A percentile compares a stretch with the other conserved stretches of the same genome.
Evolutionary conservation across 92 coral and sea anemone genomes (phyloP).

Genomic region (Porites evermanni): DNA sequence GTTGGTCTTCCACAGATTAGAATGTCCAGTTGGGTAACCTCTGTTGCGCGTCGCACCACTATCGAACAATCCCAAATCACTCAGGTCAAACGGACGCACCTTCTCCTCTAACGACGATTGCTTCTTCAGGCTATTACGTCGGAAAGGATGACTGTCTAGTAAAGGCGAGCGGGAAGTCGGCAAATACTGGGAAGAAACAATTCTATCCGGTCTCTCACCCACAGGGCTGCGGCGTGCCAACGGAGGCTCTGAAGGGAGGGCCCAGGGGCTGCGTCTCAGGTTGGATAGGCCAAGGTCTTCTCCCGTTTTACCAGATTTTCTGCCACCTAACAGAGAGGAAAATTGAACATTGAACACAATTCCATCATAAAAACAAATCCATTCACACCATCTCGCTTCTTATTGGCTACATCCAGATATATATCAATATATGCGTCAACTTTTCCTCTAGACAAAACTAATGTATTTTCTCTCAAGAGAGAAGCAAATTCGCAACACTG

Average conservation of each 20-base stretch:
- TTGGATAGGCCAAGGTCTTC: slow-evolving; percentile 52
- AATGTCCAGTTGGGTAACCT: slow-evolving; percentile 41
- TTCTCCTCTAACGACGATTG: slow-evolving; percentile 31
- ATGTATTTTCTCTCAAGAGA: neutral
- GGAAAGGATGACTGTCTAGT: slow-evolving; percentile 71
- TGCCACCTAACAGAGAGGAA: slow-evolving; percentile 1
- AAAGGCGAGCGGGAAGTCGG: slow-evolving; percentile 71
- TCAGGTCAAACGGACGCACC: slow-evolving; percentile 55
- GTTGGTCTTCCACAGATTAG: slow-evolving; percentile 27
- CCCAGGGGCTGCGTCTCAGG: slow-evolving; percentile 78
- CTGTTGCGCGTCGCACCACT: slow-evolving; percentile 46
- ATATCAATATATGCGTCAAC: neutral
- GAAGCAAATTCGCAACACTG: neutral
- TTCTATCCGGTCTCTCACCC: slow-evolving; percentile 51
- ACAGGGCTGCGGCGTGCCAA: slow-evolving; percentile 47
- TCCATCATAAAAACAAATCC: neutral
- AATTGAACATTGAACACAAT: neutral
- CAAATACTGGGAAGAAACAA: slow-evolving; percentile 45
- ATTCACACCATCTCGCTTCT: neutral
- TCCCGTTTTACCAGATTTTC: slow-evolving; percentile 22
- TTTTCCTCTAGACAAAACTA: neutral
- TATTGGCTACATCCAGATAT: neutral
- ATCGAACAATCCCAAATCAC: slow-evolving; percentile 62
- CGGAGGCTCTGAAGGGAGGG: slow-evolving; percentile 69
- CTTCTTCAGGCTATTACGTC: slow-evolving; percentile 32